Evolutionary conservation across 2,888 invertebrate genomes (phyloP).

Genomic region (Lithophane socia): DNA sequence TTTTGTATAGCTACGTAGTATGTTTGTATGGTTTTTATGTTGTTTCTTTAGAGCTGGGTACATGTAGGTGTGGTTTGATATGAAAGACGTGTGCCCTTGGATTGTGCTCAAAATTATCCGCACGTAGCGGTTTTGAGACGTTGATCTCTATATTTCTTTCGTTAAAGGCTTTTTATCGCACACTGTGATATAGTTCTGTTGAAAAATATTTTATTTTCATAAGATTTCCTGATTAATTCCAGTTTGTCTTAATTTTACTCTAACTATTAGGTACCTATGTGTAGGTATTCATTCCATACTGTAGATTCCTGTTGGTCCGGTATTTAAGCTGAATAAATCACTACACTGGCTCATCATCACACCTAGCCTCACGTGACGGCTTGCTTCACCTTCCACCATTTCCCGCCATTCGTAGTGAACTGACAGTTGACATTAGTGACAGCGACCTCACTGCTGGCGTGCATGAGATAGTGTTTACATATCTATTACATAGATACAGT

Average conservation of each 20-base stretch:
- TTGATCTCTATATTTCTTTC: constrained; percentile 8
- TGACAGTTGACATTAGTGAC: too few species aligned
- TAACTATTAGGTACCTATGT: neutral
- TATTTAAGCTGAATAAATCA: too few species aligned
- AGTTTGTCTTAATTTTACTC: neutral
- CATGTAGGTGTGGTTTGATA: constrained; percentile 45
- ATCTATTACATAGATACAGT: too few species aligned
- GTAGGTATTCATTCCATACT: neutral
- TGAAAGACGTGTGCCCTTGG: constrained; percentile 50
- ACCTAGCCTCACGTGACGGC: too few species aligned
- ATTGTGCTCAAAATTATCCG: constrained; percentile 32
- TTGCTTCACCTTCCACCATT: too few species aligned
- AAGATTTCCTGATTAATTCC: neutral
- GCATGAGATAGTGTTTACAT: too few species aligned
- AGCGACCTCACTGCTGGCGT: too few species aligned
- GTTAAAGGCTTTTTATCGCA: neutral
- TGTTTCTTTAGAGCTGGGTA: constrained; percentile 41
- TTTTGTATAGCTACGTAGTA: constrained; percentile 46
- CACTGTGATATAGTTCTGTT: neutral
- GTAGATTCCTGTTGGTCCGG: too few species aligned
- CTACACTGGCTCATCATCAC: too few species aligned
- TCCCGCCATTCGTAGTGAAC: too few species aligned
- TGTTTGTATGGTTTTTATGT: constrained; percentile 48
- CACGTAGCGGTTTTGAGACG: constrained; percentile 47
- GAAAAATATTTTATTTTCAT: neutral